A percentile compares a stretch with the other conserved stretches of the same genome.
phyloP scores from a whole-genome alignment of 2,888 invertebrate genomes.

The Drosophila imparisetae region DNA sequence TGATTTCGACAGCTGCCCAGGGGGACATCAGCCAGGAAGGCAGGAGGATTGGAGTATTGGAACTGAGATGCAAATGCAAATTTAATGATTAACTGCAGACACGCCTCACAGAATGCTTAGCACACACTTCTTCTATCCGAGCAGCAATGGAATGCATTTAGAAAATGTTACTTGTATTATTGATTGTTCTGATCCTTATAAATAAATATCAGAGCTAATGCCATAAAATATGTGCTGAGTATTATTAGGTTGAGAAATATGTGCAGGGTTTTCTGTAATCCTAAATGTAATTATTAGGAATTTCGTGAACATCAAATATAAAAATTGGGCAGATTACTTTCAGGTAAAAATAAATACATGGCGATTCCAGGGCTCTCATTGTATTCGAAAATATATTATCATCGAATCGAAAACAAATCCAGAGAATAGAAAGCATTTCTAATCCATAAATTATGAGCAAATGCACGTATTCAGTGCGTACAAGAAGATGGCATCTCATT shows the following conservation, averaged over 20 bases:
- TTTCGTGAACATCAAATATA: not conserved
- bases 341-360: not conserved
- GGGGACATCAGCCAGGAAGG: not conserved
- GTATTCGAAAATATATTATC: not conserved
- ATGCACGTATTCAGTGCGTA: constrained; percentile 6
- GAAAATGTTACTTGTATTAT: not conserved
- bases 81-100: constrained; percentile 10
- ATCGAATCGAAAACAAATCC: constrained; percentile 1
- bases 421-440: not conserved
- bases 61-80: constrained; percentile 4
- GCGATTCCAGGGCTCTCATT: not conserved
- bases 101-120: not conserved
- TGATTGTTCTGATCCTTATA: not conserved
- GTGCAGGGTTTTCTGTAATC: no score
- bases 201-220: not conserved
- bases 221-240: not conserved
- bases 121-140: not conserved
- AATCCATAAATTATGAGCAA: constrained; percentile 7
- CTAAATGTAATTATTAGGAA: not conserved
- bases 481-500: constrained; percentile 12
- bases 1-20: constrained; percentile 63
- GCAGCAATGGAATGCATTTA: not conserved
- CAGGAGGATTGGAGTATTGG: not conserved
- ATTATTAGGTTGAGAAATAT: not conserved
- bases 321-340: not conserved